These are phyloP conservation scores for Agapetus fuscipes DNA, from an alignment of 2,888 invertebrate genomes.

Conservation along the genomic window DNA sequence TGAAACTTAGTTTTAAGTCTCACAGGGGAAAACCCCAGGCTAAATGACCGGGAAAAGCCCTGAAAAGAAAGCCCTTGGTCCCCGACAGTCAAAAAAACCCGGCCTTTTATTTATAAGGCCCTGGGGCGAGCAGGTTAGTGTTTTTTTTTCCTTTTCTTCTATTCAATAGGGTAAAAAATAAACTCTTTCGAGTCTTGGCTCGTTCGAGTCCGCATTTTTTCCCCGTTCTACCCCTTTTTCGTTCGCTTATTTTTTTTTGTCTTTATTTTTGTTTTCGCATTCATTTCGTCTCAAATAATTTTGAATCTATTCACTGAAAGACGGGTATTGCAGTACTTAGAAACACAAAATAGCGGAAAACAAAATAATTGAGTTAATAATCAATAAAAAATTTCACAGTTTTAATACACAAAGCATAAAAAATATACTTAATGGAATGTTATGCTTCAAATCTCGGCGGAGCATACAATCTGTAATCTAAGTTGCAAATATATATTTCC, in stretches of 20 bases:
- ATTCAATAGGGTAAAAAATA: background rate
- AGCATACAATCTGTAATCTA: no score
- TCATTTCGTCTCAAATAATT: no score
- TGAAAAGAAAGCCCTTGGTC: background rate
- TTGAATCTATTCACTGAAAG: no score
- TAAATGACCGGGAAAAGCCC: background rate
- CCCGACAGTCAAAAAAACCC: background rate
- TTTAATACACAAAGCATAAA: no score
- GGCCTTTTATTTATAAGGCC: background rate
- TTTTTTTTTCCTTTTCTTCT: background rate
- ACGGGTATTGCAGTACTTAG: no score
- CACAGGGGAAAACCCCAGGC: background rate
- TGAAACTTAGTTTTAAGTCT: background rate
- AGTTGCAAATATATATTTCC: no score
- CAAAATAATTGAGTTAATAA: no score
- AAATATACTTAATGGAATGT: no score
- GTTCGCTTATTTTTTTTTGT: background rate
- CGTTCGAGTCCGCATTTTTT: background rate
- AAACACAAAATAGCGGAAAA: no score
- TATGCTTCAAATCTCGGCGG: no score
- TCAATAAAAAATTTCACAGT: no score
- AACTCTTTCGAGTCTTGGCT: background rate
- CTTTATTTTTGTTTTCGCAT: no score
- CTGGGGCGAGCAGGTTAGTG: background rate
- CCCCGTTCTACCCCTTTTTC: background rate